These are phyloP conservation scores for Trichosurus vulpecula DNA, from an alignment of 2,797 vertebrate genomes.

Conservation along the genomic window DNA sequence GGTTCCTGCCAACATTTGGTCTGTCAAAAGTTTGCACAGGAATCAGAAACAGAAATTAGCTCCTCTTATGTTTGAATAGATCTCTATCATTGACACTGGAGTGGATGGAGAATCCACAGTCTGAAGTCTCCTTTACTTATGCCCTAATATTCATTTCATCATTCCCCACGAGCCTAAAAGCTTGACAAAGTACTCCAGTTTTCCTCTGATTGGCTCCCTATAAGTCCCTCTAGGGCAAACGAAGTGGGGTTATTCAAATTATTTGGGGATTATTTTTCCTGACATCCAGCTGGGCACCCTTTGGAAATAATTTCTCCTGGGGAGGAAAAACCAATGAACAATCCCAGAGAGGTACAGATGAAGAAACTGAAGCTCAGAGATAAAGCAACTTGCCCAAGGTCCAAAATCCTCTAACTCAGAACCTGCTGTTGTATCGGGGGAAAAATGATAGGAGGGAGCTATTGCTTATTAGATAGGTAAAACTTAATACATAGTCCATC, in stretches of 20 bases:
- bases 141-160: background rate
- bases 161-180: background rate
- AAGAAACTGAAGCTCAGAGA: background rate
- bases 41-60: background rate
- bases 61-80: background rate
- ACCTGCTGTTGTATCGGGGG: background rate
- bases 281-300: background rate
- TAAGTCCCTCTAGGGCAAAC: background rate
- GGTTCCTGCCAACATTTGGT: background rate
- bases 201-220: background rate
- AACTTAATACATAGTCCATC: background rate
- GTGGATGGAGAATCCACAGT: background rate
- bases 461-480: background rate
- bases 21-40: background rate
- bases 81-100: background rate
- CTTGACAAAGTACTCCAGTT: background rate
- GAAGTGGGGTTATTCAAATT: background rate
- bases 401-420: background rate
- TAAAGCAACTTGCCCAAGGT: background rate
- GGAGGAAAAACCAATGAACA: background rate
- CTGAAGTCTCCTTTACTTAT: background rate
- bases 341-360: background rate
- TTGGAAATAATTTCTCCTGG: background rate
- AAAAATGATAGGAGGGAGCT: background rate
- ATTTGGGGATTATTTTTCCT: background rate